Base-by-base conservation (phyloP, 92 coral and sea anemone genomes). In the Porites divaricata region DNA sequence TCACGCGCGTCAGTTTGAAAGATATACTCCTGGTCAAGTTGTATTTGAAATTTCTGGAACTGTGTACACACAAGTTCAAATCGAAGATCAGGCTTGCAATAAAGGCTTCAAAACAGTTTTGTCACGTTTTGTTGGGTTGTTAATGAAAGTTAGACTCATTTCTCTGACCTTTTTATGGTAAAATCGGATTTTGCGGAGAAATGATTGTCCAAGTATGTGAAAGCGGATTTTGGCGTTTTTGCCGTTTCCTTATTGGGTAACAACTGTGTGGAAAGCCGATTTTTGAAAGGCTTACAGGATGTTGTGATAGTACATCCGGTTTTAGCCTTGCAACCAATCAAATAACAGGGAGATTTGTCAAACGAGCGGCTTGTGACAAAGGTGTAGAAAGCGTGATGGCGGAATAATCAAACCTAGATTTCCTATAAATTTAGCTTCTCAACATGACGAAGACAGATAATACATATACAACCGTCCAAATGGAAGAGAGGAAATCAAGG, bases 401-500 rank as follows among this genome's bases (percentile, higher is more conserved):
- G 21, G 66, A 80, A 20, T 24, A 54, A 56, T 68, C 76, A 35
- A 59, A 35, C 56, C 50, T 70, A n/a, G 52, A n/a, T 81, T 23
- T 8, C 20, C 75, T 64, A 75, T 84, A 75, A 74, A 65, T 72
- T 22, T 51, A 63, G 79, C 76, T 56, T 28, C 23, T 1, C 79
- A 90, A 83, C 70, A 88, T 92, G 93, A 86, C 89, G 79, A 28
- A 65, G n/a, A 51, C 83, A 51, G 71, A 77, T 54, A 84, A 74
- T 21, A 72, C 56, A 23, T 90, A 87, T 72, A 79, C 94, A 59
- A 68, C 91, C 20, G 84, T 96, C 41, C 85, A 87, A 70, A 86
- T 96, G 98, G 86, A 88, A 13, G 90, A 93, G 54, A 89, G 76
- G 78, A 65, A 70, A 62, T 76, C 83, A 28, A 73, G 62, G 21